A percentile compares a stretch with the other conserved stretches of the same genome.
phyloP scores from a whole-genome alignment of 2,888 invertebrate species.

The Cerastis rubricosa region DNA sequence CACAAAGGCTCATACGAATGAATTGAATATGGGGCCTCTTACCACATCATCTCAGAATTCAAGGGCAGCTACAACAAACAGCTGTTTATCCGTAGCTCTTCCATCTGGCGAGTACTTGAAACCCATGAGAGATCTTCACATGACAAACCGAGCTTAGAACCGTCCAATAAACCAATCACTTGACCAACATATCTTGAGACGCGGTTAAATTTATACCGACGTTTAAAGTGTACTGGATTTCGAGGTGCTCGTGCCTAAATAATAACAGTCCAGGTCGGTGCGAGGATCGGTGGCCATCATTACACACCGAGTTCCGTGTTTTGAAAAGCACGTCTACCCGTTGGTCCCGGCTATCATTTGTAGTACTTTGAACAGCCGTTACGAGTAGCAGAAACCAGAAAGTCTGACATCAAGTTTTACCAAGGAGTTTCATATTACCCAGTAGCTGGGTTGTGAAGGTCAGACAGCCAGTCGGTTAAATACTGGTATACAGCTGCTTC shows the following conservation, averaged over 20 bases:
- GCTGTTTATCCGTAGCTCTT: slow-evolving; percentile 30
- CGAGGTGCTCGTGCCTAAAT: not conserved
- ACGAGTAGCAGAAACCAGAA: not conserved
- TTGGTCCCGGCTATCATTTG: not conserved
- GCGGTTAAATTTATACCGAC: not conserved
- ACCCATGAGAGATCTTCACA: slow-evolving; percentile 40
- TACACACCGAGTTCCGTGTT: not conserved
- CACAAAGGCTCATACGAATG: not conserved
- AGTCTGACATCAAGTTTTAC: not conserved
- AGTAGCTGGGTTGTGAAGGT: too few species aligned
- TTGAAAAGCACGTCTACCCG: not conserved
- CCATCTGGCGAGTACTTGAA: slow-evolving; percentile 48
- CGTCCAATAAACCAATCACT: slow-evolving; percentile 70
- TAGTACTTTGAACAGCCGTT: not conserved
- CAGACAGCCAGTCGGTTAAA: not conserved
- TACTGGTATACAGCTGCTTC: not conserved
- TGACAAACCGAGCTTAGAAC: slow-evolving; percentile 66
- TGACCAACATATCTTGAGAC: slow-evolving; percentile 2
- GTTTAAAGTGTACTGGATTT: not conserved
- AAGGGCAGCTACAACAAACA: slow-evolving; percentile 40
- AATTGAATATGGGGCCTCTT: not conserved
- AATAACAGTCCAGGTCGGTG: not conserved
- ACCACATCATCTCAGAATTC: slow-evolving; percentile 2
- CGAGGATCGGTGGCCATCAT: not conserved
- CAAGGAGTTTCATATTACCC: too few species aligned